These are phyloP conservation scores for Lophius piscatorius DNA, from an alignment of 2,113 vertebrate genomes.

Conservation along the genomic window DNA sequence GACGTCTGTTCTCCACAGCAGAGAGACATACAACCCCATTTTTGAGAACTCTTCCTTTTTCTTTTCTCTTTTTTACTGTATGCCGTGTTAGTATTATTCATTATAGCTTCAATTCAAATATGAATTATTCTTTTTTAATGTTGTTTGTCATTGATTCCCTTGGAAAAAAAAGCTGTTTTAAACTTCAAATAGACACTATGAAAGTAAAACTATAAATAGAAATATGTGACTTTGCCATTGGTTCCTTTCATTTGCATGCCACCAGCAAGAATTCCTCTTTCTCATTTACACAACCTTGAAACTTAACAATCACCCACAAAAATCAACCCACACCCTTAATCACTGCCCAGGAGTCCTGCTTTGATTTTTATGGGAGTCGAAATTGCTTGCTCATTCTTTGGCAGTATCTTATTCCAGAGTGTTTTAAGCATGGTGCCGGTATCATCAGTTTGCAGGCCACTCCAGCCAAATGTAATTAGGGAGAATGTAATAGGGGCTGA, in stretches of 20 bases:
- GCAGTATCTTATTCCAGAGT: constrained; percentile 20
- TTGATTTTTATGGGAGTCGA: constrained; percentile 5
- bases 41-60: neutral
- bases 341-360: too few species aligned
- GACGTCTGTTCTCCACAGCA: too few species aligned
- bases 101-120: neutral
- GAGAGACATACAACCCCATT: too few species aligned
- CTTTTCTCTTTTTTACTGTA: neutral
- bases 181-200: neutral
- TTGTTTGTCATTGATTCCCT: neutral
- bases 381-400: constrained; percentile 6
- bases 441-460: constrained; percentile 42
- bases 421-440: constrained; percentile 25
- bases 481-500: constrained; percentile 29
- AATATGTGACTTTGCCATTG: too few species aligned
- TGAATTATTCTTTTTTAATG: too few species aligned
- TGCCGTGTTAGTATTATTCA: neutral
- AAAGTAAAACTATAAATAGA: neutral
- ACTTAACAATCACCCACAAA: too few species aligned
- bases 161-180: neutral
- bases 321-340: too few species aligned
- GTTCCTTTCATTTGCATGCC: too few species aligned
- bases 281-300: too few species aligned
- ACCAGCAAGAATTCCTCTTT: too few species aligned
- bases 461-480: constrained; percentile 45